Percentiles rank a stretch among this genome's conserved stretches.
phyloP scores from a whole-genome alignment of 2,113 vertebrate genomes.

The Phylloscopus whistleri region DNA sequence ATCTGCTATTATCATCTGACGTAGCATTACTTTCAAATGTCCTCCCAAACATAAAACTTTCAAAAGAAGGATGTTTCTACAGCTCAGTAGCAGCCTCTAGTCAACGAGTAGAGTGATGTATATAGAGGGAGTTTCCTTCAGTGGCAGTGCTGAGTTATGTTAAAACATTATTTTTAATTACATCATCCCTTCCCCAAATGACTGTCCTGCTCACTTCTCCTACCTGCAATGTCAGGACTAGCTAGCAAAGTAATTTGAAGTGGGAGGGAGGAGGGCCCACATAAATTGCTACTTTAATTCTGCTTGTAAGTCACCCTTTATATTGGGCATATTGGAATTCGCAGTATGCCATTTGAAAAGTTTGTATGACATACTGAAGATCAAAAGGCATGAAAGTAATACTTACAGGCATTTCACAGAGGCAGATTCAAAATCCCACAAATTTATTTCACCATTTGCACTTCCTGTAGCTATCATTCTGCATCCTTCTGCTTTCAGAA shows the following conservation, averaged over 20 bases:
- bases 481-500: constrained; percentile 58
- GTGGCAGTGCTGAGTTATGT: not conserved
- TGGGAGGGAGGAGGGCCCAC: accelerated
- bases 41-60: not conserved
- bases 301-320: not conserved
- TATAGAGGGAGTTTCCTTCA: not conserved
- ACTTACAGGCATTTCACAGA: constrained; percentile 73
- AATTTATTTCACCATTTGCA: constrained; percentile 62
- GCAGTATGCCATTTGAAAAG: not conserved
- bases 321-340: not conserved
- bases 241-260: not conserved
- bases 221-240: not conserved
- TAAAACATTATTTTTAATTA: not conserved
- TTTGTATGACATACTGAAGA: not conserved
- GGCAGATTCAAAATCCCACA: constrained; percentile 68
- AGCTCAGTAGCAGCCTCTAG: not conserved
- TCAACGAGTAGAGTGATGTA: not conserved
- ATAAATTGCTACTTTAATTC: not conserved
- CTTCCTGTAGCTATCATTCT: constrained; percentile 68
- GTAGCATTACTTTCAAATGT: not conserved
- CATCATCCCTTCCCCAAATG: not conserved
- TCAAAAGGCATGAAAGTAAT: not conserved
- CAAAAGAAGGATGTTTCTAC: not conserved
- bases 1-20: not conserved
- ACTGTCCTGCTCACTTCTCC: not conserved